Evolutionary conservation across 2,797 vertebrate genomes (phyloP).

Genomic region (Coccyzus lansbergi): DNA sequence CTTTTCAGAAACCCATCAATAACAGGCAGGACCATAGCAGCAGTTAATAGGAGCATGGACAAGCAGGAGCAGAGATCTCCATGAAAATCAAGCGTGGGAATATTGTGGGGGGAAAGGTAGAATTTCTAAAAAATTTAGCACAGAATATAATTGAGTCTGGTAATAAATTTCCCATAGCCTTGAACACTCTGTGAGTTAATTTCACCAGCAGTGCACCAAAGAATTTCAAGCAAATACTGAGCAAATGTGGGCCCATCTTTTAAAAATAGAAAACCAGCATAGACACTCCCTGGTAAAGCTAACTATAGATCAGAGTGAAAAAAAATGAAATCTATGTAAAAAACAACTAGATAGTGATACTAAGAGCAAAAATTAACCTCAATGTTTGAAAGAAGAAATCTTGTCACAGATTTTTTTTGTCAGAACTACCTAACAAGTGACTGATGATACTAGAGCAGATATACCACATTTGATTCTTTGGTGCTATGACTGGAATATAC

Average conservation of each 20-base stretch:
- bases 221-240: not conserved
- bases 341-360: not conserved
- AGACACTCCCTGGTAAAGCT: not conserved
- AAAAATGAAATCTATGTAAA: not conserved
- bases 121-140: not conserved
- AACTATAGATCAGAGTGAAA: not conserved
- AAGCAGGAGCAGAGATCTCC: not conserved
- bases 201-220: not conserved
- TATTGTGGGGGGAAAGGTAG: not conserved
- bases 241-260: not conserved
- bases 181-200: not conserved
- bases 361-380: not conserved
- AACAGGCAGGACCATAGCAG: not conserved
- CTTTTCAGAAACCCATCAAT: slow-evolving; percentile 32
- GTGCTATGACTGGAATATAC: not conserved
- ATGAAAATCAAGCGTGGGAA: not conserved
- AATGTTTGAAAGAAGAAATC: not conserved
- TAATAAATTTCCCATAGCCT: not conserved
- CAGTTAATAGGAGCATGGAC: not conserved
- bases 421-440: not conserved
- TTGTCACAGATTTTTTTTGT: not conserved
- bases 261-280: not conserved
- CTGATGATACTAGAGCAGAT: not conserved
- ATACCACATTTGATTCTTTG: not conserved
- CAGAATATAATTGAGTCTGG: not conserved